Evolutionary conservation across 1,140 invertebrate species (phyloP).

Genomic region (Nymphalis io): DNA sequence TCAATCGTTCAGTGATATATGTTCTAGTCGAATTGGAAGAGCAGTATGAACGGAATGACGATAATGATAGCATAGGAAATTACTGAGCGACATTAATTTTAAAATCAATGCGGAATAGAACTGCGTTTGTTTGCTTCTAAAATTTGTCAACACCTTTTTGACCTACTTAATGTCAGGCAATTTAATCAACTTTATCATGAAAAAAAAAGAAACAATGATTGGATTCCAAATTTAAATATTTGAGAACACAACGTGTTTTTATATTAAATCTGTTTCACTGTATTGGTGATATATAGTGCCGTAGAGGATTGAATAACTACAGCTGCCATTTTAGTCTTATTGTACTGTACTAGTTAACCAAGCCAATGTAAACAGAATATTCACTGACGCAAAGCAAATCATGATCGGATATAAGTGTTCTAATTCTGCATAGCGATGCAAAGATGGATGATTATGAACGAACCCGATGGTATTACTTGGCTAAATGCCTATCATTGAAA

Average conservation of each 20-base stretch:
- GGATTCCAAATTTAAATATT: too few relatives aligned
- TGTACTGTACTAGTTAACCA: slow-evolving; percentile 19
- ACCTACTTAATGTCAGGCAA: neutral
- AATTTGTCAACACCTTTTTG: slow-evolving; percentile 3
- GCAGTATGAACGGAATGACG: slow-evolving; percentile 29
- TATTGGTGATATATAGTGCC: neutral
- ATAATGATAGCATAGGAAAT: slow-evolving; percentile 18
- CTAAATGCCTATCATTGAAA: slow-evolving; percentile 27
- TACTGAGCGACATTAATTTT: slow-evolving; percentile 17
- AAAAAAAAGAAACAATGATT: too few relatives aligned
- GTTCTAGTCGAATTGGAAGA: slow-evolving; percentile 12
- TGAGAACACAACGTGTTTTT: too few relatives aligned
- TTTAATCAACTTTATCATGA: neutral
- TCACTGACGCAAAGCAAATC: slow-evolving; percentile 29
- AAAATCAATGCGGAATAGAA: slow-evolving; percentile 27
- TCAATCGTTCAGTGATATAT: slow-evolving; percentile 5
- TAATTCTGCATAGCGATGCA: slow-evolving; percentile 30
- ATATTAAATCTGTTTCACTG: too few relatives aligned
- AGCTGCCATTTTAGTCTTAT: slow-evolving; percentile 7
- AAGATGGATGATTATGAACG: slow-evolving; percentile 32
- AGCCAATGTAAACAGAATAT: slow-evolving; percentile 32
- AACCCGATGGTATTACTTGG: slow-evolving; percentile 14
- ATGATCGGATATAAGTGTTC: slow-evolving; percentile 36
- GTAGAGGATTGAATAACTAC: neutral
- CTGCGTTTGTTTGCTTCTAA: neutral